Evolutionary conservation across 1,140 invertebrate species (phyloP).

Genomic region (Steinernema khuongi): DNA sequence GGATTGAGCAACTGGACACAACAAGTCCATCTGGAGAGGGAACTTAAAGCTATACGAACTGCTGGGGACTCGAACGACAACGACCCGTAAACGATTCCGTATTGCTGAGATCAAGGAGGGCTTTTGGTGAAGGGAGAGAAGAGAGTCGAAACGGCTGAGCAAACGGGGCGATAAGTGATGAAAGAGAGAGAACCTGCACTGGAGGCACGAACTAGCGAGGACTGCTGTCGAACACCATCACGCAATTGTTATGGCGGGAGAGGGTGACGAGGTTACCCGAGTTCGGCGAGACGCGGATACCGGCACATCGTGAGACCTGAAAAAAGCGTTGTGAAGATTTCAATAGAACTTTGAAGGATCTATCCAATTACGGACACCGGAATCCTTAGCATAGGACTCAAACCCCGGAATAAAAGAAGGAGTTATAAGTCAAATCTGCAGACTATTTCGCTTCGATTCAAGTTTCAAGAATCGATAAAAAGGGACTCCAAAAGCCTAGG

Average conservation of each 20-base stretch:
- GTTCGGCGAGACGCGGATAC: conserved; percentile 89
- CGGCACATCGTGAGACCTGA: conserved; percentile 84
- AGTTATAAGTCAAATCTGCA: too few species aligned
- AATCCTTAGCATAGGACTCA: too few species aligned
- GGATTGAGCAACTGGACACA: not conserved
- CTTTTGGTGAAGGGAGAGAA: conserved; percentile 13
- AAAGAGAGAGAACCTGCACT: conserved; percentile 18
- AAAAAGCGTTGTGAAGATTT: conserved; percentile 22
- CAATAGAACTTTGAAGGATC: too few species aligned
- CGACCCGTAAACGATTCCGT: conserved; percentile 12
- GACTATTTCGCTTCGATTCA: conserved; percentile 7
- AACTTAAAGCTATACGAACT: not conserved
- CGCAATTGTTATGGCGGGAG: conserved; percentile 96
- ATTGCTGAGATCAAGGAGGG: conserved; percentile 15
- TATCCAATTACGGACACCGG: too few species aligned
- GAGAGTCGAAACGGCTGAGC: conserved; percentile 11
- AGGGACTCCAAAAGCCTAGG: not conserved
- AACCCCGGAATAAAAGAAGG: too few species aligned
- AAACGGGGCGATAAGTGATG: conserved; percentile 18
- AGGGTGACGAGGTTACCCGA: conserved; percentile 84
- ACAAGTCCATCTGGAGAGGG: not conserved
- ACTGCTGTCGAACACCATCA: conserved; percentile 75
- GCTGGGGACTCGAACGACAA: conserved; percentile 7
- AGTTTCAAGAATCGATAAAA: not conserved
- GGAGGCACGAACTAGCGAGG: not conserved